Conservation (phyloP, 2,888 invertebrate species). For the Sthenelais limicola region DNA sequence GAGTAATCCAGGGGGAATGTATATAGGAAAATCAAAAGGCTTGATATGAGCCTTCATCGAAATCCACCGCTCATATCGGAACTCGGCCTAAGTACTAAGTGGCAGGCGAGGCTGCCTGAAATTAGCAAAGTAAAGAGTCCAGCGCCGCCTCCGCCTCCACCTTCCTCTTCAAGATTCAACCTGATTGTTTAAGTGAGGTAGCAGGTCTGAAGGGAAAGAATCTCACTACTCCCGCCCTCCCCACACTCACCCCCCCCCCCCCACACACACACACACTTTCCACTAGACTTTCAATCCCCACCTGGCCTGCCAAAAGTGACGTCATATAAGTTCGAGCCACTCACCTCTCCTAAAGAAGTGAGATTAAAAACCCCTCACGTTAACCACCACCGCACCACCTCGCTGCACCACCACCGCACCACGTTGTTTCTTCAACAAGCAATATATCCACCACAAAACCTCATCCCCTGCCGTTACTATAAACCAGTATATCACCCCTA, state of each 20-base stretch:
- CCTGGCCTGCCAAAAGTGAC: slow-evolving; percentile 9
- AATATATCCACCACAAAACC: no score
- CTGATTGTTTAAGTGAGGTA: slow-evolving; percentile 27
- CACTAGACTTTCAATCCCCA: no score
- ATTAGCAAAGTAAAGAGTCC: neutral
- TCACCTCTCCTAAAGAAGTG: slow-evolving; percentile 2
- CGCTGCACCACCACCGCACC: no score
- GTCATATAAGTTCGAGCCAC: neutral
- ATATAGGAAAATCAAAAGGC: neutral
- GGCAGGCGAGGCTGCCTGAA: neutral
- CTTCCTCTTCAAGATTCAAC: no score
- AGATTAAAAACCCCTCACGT: no score
- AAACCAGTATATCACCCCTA: no score
- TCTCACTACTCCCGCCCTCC: neutral
- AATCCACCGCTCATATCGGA: neutral
- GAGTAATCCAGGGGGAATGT: neutral
- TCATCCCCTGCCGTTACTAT: no score
- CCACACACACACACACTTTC: neutral
- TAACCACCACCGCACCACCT: no score
- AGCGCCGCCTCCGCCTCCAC: neutral
- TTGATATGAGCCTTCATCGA: slow-evolving; percentile 9
- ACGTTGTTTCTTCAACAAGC: no score
- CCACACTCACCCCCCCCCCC: slow-evolving; percentile 1
- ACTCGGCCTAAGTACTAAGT: neutral
- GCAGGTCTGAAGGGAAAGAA: no score